Percentiles rank a stretch among this genome's conserved stretches.
Evolutionary conservation across 2,888 invertebrate species (phyloP).

Genomic region (Mylabris sibirica): DNA sequence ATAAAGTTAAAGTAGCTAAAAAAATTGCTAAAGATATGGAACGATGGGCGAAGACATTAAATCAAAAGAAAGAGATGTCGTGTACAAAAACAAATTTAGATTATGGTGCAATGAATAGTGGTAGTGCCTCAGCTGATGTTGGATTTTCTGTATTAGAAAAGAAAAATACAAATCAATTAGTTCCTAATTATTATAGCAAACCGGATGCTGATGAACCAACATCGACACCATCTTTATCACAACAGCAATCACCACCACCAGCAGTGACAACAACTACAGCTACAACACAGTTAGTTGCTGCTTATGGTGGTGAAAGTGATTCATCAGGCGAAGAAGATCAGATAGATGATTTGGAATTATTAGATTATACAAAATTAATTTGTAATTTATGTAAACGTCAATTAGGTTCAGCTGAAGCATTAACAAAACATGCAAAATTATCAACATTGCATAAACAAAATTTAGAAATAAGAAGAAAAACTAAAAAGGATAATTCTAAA

Average conservation of each 20-base stretch:
- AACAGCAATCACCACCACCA: slow-evolving; percentile 17
- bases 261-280: slow-evolving; percentile 36
- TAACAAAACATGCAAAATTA: slow-evolving; percentile 89
- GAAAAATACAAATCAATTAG: slow-evolving; percentile 59
- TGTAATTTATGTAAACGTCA: slow-evolving; percentile 95
- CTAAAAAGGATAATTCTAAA: slow-evolving; percentile 47
- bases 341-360: slow-evolving; percentile 75
- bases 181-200: slow-evolving; percentile 31
- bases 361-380: slow-evolving; percentile 89
- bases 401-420: slow-evolving; percentile 87
- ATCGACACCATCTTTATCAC: not conserved
- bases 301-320: slow-evolving; percentile 79
- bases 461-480: slow-evolving; percentile 62
- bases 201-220: slow-evolving; percentile 22
- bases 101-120: slow-evolving; percentile 45
- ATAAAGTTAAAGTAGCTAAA: slow-evolving; percentile 96
- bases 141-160: slow-evolving; percentile 92
- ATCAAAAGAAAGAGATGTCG: slow-evolving; percentile 88
- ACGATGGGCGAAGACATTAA: slow-evolving; percentile 95
- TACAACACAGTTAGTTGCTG: slow-evolving; percentile 71
- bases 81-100: slow-evolving; percentile 48
- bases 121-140: slow-evolving; percentile 86
- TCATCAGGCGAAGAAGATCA: slow-evolving; percentile 65
- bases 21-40: slow-evolving; percentile 97
- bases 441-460: slow-evolving; percentile 96